Evolutionary conservation across 2,113 vertebrate genomes (phyloP).

Genomic region (Rhipidura dahli): DNA sequence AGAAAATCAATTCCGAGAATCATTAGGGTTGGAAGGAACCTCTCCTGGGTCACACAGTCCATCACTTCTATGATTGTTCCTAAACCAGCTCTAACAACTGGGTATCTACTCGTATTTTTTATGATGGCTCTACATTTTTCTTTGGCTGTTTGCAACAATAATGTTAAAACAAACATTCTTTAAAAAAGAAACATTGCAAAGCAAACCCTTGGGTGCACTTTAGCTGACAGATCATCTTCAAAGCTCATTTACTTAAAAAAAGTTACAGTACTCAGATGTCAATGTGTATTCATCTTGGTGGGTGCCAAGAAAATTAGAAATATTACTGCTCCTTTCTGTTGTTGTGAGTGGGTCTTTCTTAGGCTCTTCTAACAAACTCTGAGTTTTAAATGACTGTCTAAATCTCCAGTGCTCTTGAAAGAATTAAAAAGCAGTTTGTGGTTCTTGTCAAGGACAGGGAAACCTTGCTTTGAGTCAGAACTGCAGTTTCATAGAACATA

Average conservation of each 20-base stretch:
- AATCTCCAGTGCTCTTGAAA: neutral
- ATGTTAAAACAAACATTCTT: slow-evolving; percentile 50
- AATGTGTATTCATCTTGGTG: neutral
- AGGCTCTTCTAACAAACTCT: neutral
- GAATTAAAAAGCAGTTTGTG: neutral
- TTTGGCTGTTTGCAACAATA: slow-evolving; percentile 2
- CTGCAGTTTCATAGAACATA: neutral
- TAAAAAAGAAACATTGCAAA: slow-evolving; percentile 15
- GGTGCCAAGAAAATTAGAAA: slow-evolving; percentile 14
- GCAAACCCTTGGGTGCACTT: slow-evolving; percentile 29
- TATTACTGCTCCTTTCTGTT: neutral
- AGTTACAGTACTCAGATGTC: neutral
- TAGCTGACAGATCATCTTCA: slow-evolving; percentile 51
- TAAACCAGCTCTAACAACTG: slow-evolving; percentile 57
- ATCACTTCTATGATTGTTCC: slow-evolving; percentile 61
- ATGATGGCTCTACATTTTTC: slow-evolving; percentile 24
- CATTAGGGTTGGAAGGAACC: slow-evolving; percentile 62
- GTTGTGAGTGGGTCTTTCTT: neutral
- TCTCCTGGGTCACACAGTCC: slow-evolving; percentile 46
- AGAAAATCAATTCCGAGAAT: slow-evolving; percentile 59
- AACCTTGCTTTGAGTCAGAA: neutral
- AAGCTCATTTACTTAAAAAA: slow-evolving; percentile 51
- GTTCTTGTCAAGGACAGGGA: neutral
- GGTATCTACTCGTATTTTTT: slow-evolving; percentile 29
- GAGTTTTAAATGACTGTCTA: neutral